Evolutionary conservation across 1,140 invertebrate species (phyloP), one percentile per base, ranked within the genome.

Genomic region (Megalonaias nervosa): DNA sequence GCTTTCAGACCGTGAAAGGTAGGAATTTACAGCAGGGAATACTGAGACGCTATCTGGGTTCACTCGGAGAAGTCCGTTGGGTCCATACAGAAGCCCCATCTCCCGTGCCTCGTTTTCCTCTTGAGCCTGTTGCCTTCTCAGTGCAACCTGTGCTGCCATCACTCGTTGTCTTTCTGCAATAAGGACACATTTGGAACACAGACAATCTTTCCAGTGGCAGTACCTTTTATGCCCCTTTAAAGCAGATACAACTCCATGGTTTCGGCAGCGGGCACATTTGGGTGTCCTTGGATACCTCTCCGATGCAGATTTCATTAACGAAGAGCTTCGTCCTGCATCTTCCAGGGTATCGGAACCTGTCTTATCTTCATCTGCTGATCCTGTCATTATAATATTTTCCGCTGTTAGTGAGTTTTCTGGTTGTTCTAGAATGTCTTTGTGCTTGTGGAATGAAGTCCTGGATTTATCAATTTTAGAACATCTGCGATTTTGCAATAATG

Each of bases 41-140:
- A 85, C 69, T 23, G 73, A 74, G 16, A 85, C 68, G 64, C 85
- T 81, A 77, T 84, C 79, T 70, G 84, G 79, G 75, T 89, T 90
- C 64, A 89, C 74, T 66, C 86, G 84, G 21, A 89, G 83, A 9
- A 90, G 85, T 38, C 88, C 89, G 26, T 79, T 90, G 86, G 92
- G 83, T 58, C 95, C 94, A 90, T 97, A 97, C 16, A 97, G 91
- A 66, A 98, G 92, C 23, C 97, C 97, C 86, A 99, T 90, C 89
- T 99, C 97, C 77, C 97, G 93, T 2, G 97, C 98, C 91, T 99
- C 98, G 90, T 96, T 99, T 90, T 99, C 98, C 91, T 99, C 98
- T 90, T 99, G 93, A 23, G 92, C 93, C 81, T 93, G 92, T 79
- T 92, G 90, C 48, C 90, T 74, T 48, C 90, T 76, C 15, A 91